These are phyloP conservation scores for Chrysolina americana DNA, from an alignment of 2,888 invertebrate genomes.

Conservation along the genomic window DNA sequence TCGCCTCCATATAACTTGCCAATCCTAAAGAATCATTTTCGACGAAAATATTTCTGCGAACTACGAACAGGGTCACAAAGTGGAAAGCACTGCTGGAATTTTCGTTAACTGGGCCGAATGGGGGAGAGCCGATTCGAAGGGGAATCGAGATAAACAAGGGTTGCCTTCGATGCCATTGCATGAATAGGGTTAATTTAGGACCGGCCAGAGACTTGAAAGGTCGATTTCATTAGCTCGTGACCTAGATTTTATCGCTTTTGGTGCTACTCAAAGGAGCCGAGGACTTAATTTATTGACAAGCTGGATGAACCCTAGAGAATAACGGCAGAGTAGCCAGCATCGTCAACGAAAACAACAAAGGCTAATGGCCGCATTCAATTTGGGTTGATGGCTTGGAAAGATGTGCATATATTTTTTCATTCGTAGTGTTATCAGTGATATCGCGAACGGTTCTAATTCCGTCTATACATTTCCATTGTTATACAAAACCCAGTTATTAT, in stretches of 20 bases:
- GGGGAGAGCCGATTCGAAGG: background rate
- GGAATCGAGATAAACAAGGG: conserved; percentile 18
- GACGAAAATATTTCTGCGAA: background rate
- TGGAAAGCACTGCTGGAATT: conserved; percentile 11
- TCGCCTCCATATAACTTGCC: too few species aligned
- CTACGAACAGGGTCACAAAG: background rate
- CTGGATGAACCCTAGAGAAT: background rate
- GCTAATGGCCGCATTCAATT: too few species aligned
- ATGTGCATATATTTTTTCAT: too few species aligned
- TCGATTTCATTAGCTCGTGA: conserved; percentile 15
- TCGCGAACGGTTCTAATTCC: too few species aligned
- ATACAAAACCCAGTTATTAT: too few species aligned
- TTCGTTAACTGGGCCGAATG: conserved; percentile 3
- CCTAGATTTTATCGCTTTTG: conserved; percentile 5
- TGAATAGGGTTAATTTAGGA: conserved; percentile 20
- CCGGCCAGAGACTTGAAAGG: background rate
- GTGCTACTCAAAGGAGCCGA: background rate
- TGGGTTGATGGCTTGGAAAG: too few species aligned
- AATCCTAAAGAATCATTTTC: background rate
- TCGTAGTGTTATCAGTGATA: too few species aligned
- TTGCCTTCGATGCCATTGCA: conserved; percentile 8
- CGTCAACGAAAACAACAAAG: too few species aligned
- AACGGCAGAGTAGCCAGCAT: too few species aligned
- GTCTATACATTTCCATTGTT: too few species aligned
- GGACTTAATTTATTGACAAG: conserved; percentile 1